Evolutionary conservation across 2,113 vertebrate genomes (phyloP), one percentile per base, ranked within the genome.

Genomic region (Larimichthys polyactis): DNA sequence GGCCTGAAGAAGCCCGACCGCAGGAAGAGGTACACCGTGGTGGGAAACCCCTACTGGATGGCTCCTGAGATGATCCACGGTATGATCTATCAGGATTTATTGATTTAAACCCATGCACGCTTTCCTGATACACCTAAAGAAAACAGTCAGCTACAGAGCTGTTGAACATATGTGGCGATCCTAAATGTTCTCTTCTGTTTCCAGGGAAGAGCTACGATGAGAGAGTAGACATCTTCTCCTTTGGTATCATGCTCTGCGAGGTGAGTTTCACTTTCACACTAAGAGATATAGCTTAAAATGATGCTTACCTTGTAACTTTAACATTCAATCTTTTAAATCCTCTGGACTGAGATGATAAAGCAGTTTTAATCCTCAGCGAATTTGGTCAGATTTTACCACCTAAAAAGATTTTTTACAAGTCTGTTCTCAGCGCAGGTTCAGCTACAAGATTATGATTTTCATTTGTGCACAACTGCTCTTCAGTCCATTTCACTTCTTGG

Each of bases 41-140:
- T 99, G 90, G 98, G 98, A 55, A 99, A 99, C 90, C 98, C 98
- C 0, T 99, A 99, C 94, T 99, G 98, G 98, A 99, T 99, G 98
- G 98, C 98, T 1, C 98, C 98, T 0, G 98, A 99, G 90, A 99
- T 99, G 98, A 99, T 99, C 91, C 97, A 99, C 0, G 98, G 98
- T 99, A 91, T 87, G 96, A 65, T 4, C 58, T n/a, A 4, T 40
- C 20, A 54, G 12, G 11, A 27, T 68, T 36, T 20, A 59, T 49
- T 27, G 14, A 43, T 16, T 75, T 19, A 27, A 19, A 67, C 29
- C 6, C 14, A 46, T 58, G 27, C 15, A 32, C 55, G 7, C 7
- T 17, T 60, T 63, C 9, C 15, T 60, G 5, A 43, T 7, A 15
- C 11, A 36, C n/a, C 40, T 49, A 3, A 46, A 57, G 20, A 40